Evolutionary conservation across 2,113 vertebrate species (phyloP).

Genomic region (Oreochromis aureus): DNA sequence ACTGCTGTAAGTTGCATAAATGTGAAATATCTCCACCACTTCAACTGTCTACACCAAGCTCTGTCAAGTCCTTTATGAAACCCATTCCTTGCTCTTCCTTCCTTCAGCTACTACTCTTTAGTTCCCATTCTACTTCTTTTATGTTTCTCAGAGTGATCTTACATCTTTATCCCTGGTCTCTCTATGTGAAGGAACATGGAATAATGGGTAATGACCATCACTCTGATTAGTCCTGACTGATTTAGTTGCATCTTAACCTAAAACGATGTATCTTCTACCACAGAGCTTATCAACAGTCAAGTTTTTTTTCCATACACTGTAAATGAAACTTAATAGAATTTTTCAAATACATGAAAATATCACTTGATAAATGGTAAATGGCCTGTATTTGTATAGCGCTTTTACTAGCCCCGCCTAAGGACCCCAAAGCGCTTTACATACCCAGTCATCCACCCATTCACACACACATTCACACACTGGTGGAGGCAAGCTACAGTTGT

Average conservation of each 20-base stretch:
- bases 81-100: not conserved
- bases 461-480: no score
- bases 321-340: not conserved
- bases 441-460: no score
- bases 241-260: not conserved
- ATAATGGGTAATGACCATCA: not conserved
- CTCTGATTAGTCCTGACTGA: not conserved
- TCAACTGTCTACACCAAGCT: not conserved
- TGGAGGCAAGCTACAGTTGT: no score
- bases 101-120: not conserved
- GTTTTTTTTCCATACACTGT: not conserved
- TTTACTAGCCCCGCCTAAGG: no score
- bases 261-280: not conserved
- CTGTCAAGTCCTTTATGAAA: not conserved
- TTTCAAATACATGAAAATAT: not conserved
- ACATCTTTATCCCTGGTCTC: not conserved
- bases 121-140: not conserved
- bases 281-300: not conserved
- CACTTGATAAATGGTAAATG: not conserved
- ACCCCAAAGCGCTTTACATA: no score
- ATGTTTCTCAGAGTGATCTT: not conserved
- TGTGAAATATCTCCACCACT: not conserved
- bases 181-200: not conserved
- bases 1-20: not conserved
- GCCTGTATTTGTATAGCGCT: no score